Conservation (phyloP, 2,797 vertebrate species). For the Silurus lanzhouensis region DNA sequence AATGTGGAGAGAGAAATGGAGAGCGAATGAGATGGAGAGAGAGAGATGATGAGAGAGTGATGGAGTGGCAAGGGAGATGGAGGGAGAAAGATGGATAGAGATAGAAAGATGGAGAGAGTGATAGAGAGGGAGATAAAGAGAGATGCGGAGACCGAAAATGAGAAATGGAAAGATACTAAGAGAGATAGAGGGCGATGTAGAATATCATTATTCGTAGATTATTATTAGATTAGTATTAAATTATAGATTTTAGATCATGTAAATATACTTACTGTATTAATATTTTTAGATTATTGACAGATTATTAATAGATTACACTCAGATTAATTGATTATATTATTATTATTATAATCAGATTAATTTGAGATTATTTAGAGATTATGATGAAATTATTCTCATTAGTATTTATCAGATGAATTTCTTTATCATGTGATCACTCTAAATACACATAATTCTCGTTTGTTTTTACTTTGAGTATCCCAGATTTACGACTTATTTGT, state of each 20-base stretch:
- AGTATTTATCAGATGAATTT: no score
- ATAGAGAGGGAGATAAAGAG: no score
- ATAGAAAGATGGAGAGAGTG: no score
- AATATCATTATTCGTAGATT: background rate
- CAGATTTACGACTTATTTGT: background rate
- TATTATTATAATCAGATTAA: background rate
- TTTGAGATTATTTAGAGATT: background rate
- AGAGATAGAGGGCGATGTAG: no score
- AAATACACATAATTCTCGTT: background rate
- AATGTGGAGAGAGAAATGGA: background rate
- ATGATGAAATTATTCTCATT: background rate
- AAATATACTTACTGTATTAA: background rate
- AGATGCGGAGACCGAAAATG: no score
- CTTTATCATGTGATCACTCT: no score
- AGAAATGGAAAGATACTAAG: no score
- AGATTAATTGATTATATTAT: background rate
- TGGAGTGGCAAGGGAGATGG: no score
- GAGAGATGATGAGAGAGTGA: conserved; percentile 1
- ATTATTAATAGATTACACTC: background rate
- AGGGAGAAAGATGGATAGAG: no score
- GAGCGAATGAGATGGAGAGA: conserved; percentile 14
- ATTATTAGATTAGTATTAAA: background rate
- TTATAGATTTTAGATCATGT: no score
- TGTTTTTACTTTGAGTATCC: background rate
- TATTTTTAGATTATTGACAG: background rate